Percentiles rank a stretch among this genome's conserved stretches.
phyloP scores from a whole-genome alignment of 2,797 vertebrate genomes.

The Pipistrellus pygmaeus region DNA sequence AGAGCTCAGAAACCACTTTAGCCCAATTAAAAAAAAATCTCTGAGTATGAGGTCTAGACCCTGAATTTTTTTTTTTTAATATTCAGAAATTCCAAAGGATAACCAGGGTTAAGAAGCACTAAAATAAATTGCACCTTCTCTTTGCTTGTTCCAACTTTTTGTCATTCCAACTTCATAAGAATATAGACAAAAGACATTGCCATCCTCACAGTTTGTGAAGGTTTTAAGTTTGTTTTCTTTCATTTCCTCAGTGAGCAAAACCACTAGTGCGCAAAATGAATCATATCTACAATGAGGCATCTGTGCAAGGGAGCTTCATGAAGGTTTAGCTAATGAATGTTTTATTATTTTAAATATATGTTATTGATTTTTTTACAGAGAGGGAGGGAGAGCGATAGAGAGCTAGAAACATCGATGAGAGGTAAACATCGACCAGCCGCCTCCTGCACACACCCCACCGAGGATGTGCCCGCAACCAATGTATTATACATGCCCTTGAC shows the following conservation, averaged over 20 bases:
- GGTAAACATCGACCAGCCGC: no score
- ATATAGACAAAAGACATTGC: not conserved
- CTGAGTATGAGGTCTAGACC: not conserved
- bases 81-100: constrained; percentile 11
- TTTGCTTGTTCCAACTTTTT: constrained; percentile 43
- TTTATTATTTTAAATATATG: not conserved
- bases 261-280: not conserved
- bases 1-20: not conserved
- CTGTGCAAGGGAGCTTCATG: not conserved
- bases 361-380: no score
- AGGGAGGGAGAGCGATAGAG: no score
- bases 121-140: not conserved
- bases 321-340: not conserved
- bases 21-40: not conserved
- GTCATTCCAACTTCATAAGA: constrained; percentile 2
- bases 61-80: not conserved
- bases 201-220: not conserved
- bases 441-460: no score
- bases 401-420: no score
- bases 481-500: no score
- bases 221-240: constrained; percentile 34
- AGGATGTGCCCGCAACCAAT: no score
- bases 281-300: not conserved
- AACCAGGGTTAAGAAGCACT: not conserved
- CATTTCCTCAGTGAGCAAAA: constrained; percentile 15